Evolutionary conservation across 2,113 vertebrate species (phyloP), one percentile per base, ranked within the genome.

Genomic region (Platycercus adscitus): DNA sequence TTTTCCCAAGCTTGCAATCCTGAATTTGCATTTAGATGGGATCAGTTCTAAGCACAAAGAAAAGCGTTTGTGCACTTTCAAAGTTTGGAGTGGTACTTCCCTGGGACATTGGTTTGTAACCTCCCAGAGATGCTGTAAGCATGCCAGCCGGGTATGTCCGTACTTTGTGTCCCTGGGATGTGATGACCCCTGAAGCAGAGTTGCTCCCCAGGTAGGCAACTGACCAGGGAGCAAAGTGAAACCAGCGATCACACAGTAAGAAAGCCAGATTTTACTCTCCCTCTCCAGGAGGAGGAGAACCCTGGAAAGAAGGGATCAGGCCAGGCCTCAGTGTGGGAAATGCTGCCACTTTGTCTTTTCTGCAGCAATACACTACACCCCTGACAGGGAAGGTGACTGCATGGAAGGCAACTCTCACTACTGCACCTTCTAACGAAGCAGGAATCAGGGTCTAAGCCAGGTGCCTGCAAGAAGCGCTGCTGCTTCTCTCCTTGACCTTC

Each of bases 181-280:
- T 4, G 13, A 55, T 10, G 46, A 46, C 7, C 17, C 17, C 86
- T 11, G 4, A 61, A 70, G 76, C 41, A 7, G 17, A 68, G 47
- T 25, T 0, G 0, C 35, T 80, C 33, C 33, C n/a, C 20, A 47
- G 53, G 17, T 4, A 73, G 46, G 58, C 0, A 1, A 23, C 31
- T n/a, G 77, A 39, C 21, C 3, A 0, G 23, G 21, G 13, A 86
- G 20, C 35, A 81, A 60, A 76, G 60, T 13, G 39, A 35, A 76
- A 77, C 21, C 24, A 65, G 63, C 0, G 1, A 73, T 56, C 43
- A 7, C 2, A 2, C 20, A 24, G 35, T 33, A 70, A 60, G 25
- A 81, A 69, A 80, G 52, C 7, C 85, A 73, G 31, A 56, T 58
- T 82, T 66, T 71, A 65, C 46, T 43, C 43, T 73, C 49, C 18